phyloP scores from a whole-genome alignment of 2,113 vertebrate species.

The Lates calcarifer region DNA sequence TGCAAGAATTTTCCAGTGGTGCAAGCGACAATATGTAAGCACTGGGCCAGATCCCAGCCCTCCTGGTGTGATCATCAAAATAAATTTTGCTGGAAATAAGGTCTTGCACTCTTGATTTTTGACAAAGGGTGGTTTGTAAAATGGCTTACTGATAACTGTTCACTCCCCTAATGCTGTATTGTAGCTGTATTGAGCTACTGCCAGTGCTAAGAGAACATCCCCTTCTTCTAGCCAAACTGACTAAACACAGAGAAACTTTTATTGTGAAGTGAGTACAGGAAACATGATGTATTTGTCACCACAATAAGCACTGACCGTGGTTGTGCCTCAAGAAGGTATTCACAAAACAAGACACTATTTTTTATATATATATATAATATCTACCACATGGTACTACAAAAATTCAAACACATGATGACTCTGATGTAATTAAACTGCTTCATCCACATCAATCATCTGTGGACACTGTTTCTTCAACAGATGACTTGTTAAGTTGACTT shows the following conservation, averaged over 20 bases:
- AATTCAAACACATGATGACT: constrained; percentile 50
- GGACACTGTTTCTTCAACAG: background rate
- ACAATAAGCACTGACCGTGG: background rate
- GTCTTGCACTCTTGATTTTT: background rate
- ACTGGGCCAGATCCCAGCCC: too few species aligned
- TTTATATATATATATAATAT: too few species aligned
- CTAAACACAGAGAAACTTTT: background rate
- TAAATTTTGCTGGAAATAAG: background rate
- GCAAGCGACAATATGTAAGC: background rate
- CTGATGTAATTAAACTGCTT: background rate
- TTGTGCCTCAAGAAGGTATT: background rate
- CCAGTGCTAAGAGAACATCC: background rate
- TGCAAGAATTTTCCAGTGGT: background rate
- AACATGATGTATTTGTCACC: background rate
- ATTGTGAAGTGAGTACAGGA: background rate
- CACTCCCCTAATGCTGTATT: too few species aligned
- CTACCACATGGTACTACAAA: background rate
- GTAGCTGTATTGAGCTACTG: background rate
- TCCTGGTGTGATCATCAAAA: constrained; percentile 1
- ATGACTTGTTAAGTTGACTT: background rate
- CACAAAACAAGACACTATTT: background rate
- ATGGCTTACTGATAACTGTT: too few species aligned
- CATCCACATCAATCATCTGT: constrained; percentile 6
- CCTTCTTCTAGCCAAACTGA: background rate
- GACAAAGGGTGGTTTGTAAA: background rate